Percentiles rank a stretch among this genome's conserved stretches.
phyloP scores from a whole-genome alignment of 2,888 invertebrate species.

The Panzeria rudis region DNA sequence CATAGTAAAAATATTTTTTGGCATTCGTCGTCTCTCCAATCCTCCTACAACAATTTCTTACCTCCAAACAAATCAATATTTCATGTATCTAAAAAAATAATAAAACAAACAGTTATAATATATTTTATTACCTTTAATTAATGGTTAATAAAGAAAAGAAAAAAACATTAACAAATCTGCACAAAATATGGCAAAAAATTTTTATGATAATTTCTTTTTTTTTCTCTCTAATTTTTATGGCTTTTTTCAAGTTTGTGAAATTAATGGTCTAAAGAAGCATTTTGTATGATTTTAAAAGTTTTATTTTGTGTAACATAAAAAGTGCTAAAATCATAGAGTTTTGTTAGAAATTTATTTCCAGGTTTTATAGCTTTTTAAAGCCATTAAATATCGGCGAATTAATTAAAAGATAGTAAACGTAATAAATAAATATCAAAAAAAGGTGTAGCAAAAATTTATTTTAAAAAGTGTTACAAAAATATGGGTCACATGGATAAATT shows the following conservation, averaged over 20 bases:
- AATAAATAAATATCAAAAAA: not conserved
- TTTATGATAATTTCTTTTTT: not conserved
- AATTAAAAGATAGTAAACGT: not conserved
- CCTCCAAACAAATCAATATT: not conserved
- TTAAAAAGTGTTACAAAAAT: too few relatives aligned
- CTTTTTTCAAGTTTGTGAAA: not conserved
- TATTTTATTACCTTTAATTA: slow-evolving; percentile 12
- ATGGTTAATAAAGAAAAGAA: not conserved
- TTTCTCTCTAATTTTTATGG: not conserved
- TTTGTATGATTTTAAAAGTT: not conserved
- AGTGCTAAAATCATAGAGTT: not conserved
- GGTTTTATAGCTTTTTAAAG: too few relatives aligned
- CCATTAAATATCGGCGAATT: not conserved
- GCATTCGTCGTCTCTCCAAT: not conserved
- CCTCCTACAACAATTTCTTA: not conserved
- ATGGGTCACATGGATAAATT: too few relatives aligned
- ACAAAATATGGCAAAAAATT: not conserved
- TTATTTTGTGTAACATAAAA: not conserved
- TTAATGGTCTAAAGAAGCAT: not conserved
- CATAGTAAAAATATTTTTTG: not conserved
- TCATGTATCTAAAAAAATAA: too few relatives aligned
- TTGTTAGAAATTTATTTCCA: too few relatives aligned
- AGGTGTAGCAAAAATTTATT: not conserved
- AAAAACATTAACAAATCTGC: slow-evolving; percentile 2
- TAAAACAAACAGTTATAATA: not conserved